These are phyloP conservation scores for Galleria mellonella DNA, from an alignment of 1,140 invertebrate genomes.

Conservation along the genomic window DNA sequence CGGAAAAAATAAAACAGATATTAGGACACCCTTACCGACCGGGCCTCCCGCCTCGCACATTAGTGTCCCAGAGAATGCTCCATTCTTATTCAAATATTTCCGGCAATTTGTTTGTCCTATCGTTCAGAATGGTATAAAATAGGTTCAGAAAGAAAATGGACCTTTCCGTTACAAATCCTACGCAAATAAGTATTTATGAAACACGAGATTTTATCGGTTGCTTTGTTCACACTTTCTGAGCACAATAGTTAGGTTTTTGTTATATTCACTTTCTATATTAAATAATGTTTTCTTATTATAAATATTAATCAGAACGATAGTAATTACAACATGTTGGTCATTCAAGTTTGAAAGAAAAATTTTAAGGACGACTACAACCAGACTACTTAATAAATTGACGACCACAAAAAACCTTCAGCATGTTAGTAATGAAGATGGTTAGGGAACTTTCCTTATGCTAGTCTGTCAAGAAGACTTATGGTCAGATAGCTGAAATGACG, in stretches of 20 bases:
- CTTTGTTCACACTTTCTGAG: too few species aligned
- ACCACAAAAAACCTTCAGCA: too few species aligned
- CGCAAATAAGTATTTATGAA: neutral
- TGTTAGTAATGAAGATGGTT: too few species aligned
- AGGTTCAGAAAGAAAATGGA: conserved; percentile 18
- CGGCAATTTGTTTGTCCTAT: conserved; percentile 63
- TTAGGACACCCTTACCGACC: conserved; percentile 39
- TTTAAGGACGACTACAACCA: neutral
- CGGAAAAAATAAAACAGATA: conserved; percentile 70
- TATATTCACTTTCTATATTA: too few species aligned
- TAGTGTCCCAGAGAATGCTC: conserved; percentile 52
- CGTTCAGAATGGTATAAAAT: conserved; percentile 32
- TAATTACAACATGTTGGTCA: neutral
- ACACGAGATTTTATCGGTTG: neutral
- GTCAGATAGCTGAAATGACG: too few species aligned
- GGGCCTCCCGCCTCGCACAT: conserved; percentile 57
- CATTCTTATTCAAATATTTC: conserved; percentile 71
- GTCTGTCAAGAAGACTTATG: too few species aligned
- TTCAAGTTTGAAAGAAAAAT: neutral
- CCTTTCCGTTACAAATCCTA: conserved; percentile 13
- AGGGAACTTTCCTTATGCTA: too few species aligned
- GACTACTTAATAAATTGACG: too few species aligned
- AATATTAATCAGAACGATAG: neutral
- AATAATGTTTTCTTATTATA: neutral
- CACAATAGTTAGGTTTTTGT: neutral